These are phyloP conservation scores for Bufo gargarizans DNA, from an alignment of 2,113 vertebrate genomes.

Conservation along the genomic window DNA sequence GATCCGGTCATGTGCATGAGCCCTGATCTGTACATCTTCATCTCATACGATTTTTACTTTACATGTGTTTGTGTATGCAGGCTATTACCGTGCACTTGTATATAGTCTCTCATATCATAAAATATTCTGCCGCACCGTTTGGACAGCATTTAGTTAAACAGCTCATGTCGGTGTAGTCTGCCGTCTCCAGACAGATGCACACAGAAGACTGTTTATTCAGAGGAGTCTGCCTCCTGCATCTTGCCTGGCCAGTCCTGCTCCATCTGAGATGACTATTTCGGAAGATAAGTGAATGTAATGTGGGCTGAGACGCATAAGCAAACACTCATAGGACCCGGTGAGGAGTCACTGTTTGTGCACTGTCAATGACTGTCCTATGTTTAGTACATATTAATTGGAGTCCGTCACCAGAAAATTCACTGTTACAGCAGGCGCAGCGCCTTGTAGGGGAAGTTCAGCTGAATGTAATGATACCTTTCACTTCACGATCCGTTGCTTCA, in stretches of 20 bases:
- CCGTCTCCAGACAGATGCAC: slow-evolving; percentile 14
- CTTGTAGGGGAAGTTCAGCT: too few relatives aligned
- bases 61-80: not conserved
- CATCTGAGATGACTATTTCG: not conserved
- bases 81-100: not conserved
- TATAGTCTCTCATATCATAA: not conserved
- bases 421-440: too few relatives aligned
- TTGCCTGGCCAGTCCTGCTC: slow-evolving; percentile 27
- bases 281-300: not conserved
- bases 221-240: slow-evolving; percentile 8
- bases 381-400: too few relatives aligned
- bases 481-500: too few relatives aligned
- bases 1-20: too few relatives aligned
- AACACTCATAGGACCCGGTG: not conserved
- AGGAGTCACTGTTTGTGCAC: not conserved
- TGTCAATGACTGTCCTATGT: too few relatives aligned
- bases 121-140: not conserved
- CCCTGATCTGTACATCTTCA: too few relatives aligned
- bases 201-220: slow-evolving; percentile 15
- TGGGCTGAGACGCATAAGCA: not conserved
- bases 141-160: slow-evolving; percentile 4
- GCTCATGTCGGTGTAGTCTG: not conserved
- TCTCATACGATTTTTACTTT: not conserved
- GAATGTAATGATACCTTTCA: too few relatives aligned
- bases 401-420: too few relatives aligned